Base-by-base conservation (phyloP, 2,888 invertebrate species). In the Coecobrya sp. region DNA sequence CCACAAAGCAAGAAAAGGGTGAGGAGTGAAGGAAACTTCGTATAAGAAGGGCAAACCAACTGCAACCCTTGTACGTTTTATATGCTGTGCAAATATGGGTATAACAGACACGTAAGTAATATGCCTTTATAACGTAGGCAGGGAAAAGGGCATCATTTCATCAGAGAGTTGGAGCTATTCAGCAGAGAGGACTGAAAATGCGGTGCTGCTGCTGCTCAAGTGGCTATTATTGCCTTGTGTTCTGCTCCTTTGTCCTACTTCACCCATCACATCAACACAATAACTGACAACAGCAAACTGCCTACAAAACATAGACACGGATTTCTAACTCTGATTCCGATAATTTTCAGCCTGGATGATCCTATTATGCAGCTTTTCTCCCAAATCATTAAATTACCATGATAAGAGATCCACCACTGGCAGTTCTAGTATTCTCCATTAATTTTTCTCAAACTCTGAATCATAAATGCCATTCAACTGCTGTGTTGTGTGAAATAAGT, bases 291-390 rank as follows among this genome's bases (percentile, higher is more conserved):
- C 89, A 82, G 16, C 49, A 73, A 68, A 79, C 86, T 52, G 65
- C 85, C 70, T 42, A 62, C 85, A 86, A 65, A 85, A n/a, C n/a
- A 76, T 42, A 86, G 76, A 65, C 85, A 30, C 27, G 76, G 36
- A 82, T 86, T 86, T 85, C 84, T 89, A 92, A 68, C 86, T 65
- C 86, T 90, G 85, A 90, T 91, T 91, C 91, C 70, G 82, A 85
- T 92, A 93, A 94, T 94, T 94, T 94, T 94, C 94, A 93, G 93
- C 93, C 84, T 93, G 90, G 93, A 92, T 94, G 94, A 94, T 94
- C 94, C 93, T 91, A 94, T 94, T 94, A 93, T 93, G 52, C 59
- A 79, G 84, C 92, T 89, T 89, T 89, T 86, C 89, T 81, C 68
- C 86, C 84, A 89, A 92, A 88, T 92, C 89, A 92, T 92, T 92